Evolutionary conservation across 2,797 vertebrate species (phyloP).

Genomic region (Sebastiscus albofasciatus): DNA sequence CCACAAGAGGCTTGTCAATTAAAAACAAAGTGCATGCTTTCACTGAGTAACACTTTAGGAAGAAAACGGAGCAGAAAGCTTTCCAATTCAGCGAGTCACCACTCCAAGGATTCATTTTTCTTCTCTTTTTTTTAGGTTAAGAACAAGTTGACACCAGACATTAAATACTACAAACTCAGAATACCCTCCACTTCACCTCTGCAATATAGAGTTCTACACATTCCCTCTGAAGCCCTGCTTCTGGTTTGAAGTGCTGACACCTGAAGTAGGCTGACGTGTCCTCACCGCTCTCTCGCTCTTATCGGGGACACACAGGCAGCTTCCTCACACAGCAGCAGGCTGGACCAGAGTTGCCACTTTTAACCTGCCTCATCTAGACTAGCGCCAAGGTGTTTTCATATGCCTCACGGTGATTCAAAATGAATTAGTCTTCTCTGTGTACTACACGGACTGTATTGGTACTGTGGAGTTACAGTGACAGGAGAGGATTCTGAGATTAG

Average conservation of each 20-base stretch:
- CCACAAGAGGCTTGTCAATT: slow-evolving; percentile 16
- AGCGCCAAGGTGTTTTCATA: slow-evolving; percentile 41
- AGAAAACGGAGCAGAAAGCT: neutral
- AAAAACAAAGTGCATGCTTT: slow-evolving; percentile 10
- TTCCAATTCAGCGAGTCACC: slow-evolving; percentile 6
- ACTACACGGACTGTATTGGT: slow-evolving; percentile 13
- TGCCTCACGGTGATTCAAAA: slow-evolving; percentile 43
- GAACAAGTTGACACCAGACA: slow-evolving; percentile 57
- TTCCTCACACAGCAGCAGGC: slow-evolving; percentile 56
- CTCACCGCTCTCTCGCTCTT: slow-evolving; percentile 60
- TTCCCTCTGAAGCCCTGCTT: slow-evolving; percentile 50
- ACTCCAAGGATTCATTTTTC: neutral
- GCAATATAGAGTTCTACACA: slow-evolving; percentile 52
- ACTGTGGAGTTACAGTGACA: slow-evolving; percentile 26
- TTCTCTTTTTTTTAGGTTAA: slow-evolving; percentile 21
- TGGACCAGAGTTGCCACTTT: slow-evolving; percentile 49
- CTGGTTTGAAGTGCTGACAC: slow-evolving; percentile 78
- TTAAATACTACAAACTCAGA: slow-evolving; percentile 51
- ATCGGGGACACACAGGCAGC: slow-evolving; percentile 73
- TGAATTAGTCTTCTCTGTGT: slow-evolving; percentile 50
- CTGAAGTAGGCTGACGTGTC: slow-evolving; percentile 66
- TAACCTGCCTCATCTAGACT: slow-evolving; percentile 43
- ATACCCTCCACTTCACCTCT: slow-evolving; percentile 72
- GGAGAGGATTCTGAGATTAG: slow-evolving; percentile 32
- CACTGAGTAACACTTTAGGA: neutral